Evolutionary conservation across 2,113 vertebrate genomes (phyloP), one percentile per base, ranked within the genome.

Genomic region (Ellobius talpinus): DNA sequence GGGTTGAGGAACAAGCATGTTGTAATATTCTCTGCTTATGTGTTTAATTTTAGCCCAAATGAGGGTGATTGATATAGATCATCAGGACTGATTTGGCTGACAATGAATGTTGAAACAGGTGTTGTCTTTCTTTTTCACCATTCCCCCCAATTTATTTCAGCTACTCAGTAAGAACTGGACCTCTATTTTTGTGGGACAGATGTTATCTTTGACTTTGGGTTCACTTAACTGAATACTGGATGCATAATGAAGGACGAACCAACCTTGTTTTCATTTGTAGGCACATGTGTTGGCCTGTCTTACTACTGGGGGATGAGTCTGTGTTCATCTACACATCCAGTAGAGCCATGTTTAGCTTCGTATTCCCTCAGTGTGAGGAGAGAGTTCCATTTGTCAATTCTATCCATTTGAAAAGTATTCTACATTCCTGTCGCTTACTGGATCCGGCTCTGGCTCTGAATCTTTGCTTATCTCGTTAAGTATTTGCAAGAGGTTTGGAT

Each of bases 1-100:
- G 36, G 79, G 26, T 10, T 21, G 7, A 29, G 14, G 3, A 36
- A 86, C 76, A 92, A 88, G 63, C 45, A 92, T 65, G 55, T 36
- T 73, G 3, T 76, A 65, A 58, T 61, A 21, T 31, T 86, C 45
- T 76, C 47, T 5, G 23, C 52, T 61, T 81, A 47, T 63, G 0
- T 33, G 65, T 91, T 85, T 95, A 72, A 63, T 88, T 97, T 95
- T 65, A 94, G 70, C 84, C 58, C 24, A 63, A 86, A 85, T 2
- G 19, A 88, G 63, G 74, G 7, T 21, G 42, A 10, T 17, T 29
- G 58, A 50, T 61, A 1, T 1, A 58, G 19, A n/a, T 1, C 29
- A 10, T 68, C 70, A 5, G 77, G 42, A 13, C 1, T n/a, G 70
- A 77, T 68, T 66, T 21, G 0, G 31, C 33, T 36, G 55, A 74